phyloP scores from a whole-genome alignment of 2,113 vertebrate species.

The Pipa parva region DNA sequence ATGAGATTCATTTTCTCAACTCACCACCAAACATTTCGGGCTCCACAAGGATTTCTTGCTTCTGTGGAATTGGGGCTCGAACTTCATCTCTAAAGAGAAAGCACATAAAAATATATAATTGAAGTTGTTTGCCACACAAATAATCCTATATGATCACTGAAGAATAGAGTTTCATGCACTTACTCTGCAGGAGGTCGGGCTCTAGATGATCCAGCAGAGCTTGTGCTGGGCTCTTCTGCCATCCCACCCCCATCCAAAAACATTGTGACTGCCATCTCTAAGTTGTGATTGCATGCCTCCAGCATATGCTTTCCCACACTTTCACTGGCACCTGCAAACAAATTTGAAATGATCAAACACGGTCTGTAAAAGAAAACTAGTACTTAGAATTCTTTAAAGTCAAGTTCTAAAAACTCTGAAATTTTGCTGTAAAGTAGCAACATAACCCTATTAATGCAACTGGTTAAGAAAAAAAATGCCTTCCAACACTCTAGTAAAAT shows the following conservation, averaged over 20 bases:
- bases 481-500: too few species aligned
- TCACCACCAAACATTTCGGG: conserved; percentile 97
- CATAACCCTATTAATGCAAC: too few species aligned
- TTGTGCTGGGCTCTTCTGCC: conserved; percentile 94
- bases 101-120: conserved; percentile 2
- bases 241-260: conserved; percentile 93
- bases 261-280: conserved; percentile 99
- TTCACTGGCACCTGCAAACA: conserved; percentile 85
- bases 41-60: conserved; percentile 96
- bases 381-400: too few species aligned
- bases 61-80: conserved; percentile 96
- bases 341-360: too few species aligned
- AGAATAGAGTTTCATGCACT: conserved; percentile 39
- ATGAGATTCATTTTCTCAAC: conserved; percentile 7
- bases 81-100: conserved; percentile 79
- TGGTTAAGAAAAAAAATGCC: too few species aligned
- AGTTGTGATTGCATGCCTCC: conserved; percentile 94
- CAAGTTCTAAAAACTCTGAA: too few species aligned
- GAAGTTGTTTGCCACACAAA: not conserved
- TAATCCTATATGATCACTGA: too few species aligned
- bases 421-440: too few species aligned
- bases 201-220: conserved; percentile 79
- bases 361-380: not conserved
- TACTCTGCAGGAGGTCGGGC: conserved; percentile 82
- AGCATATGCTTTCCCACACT: conserved; percentile 95